Evolutionary conservation across 2,797 vertebrate genomes (phyloP), one percentile per base, ranked within the genome.

Genomic region (Serranus cabrilla): DNA sequence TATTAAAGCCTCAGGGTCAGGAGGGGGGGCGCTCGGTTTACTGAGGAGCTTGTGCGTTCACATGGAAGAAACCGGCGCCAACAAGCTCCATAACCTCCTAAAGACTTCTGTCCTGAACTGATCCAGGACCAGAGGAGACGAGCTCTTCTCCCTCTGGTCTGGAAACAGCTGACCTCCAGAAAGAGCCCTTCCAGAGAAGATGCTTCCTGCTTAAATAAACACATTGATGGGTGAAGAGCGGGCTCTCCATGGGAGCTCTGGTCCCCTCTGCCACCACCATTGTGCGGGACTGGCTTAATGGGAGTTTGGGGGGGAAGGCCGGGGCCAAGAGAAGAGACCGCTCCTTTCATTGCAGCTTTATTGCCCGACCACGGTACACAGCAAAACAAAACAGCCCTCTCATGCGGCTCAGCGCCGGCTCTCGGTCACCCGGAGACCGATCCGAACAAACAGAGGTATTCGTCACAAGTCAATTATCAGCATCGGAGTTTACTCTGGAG

Each of bases 381-480:
- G 78, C 74, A 83, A 89, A 90, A 92, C 91, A 92, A 93, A 94
- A 92, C 85, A 82, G 83, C 49, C 83, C 88, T 89, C 89, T 89
- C 86, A 87, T 78, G 83, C 74, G 76, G 78, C 87, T 81, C 80
- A 76, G 78, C 43, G 72, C 70, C 83, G 57, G 80, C 80, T 78
- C 85, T 51, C 76, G 42, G 90, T 93, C 89, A 82, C 94, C 90
- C 74, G 78, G 94, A 87, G 89, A 95, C 92, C 21, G 72, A 60
- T 70, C 58, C 2, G 83, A 74, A 95, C 94, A 95, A 94, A 93
- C 86, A 66, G 84, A 93, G 89, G 92, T 85, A 95, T 95, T 93
- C 80, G 81, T 81, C 85, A 87, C 90, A 86, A 95, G 94, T 94
- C 92, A 94, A 94, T 94, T 93, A 93, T 92, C 88, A 60, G 82